Percentiles rank a stretch among this genome's conserved stretches.
These are phyloP conservation scores for Bugulina stolonifera DNA, from an alignment of 2,888 invertebrate genomes.

Conservation along the genomic window DNA sequence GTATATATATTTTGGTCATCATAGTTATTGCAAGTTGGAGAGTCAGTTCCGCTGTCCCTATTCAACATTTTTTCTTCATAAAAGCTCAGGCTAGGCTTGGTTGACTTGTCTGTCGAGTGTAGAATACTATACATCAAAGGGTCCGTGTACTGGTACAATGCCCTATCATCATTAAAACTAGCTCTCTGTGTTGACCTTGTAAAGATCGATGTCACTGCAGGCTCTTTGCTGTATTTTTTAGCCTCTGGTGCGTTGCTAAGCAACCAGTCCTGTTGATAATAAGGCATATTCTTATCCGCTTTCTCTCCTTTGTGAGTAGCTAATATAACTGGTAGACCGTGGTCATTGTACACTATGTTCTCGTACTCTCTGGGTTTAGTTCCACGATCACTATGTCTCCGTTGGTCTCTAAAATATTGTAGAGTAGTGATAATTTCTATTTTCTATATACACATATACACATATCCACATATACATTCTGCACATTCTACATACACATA, in stretches of 20 bases:
- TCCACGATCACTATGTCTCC: neutral
- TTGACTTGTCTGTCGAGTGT: neutral
- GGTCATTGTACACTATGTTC: conserved; percentile 16
- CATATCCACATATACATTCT: neutral
- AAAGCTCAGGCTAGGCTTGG: neutral
- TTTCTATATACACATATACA: no score
- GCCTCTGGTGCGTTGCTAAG: neutral
- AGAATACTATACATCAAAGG: conserved; percentile 6
- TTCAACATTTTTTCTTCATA: conserved; percentile 13
- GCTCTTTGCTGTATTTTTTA: neutral
- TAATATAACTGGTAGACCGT: conserved; percentile 13
- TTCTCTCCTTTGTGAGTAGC: conserved; percentile 15
- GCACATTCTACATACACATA: neutral
- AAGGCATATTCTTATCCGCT: conserved; percentile 17
- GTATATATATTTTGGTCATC: conserved; percentile 15
- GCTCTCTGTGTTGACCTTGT: neutral
- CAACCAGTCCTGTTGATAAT: conserved; percentile 16
- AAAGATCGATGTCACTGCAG: neutral
- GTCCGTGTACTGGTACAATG: neutral
- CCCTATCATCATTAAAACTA: neutral
- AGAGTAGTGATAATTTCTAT: no score
- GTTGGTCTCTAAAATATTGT: neutral
- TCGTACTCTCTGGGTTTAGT: neutral
- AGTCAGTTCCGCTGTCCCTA: conserved; percentile 21
- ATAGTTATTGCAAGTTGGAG: neutral